Conservation (phyloP, 2,113 vertebrate species). For the Cochlearius cochlearius region DNA sequence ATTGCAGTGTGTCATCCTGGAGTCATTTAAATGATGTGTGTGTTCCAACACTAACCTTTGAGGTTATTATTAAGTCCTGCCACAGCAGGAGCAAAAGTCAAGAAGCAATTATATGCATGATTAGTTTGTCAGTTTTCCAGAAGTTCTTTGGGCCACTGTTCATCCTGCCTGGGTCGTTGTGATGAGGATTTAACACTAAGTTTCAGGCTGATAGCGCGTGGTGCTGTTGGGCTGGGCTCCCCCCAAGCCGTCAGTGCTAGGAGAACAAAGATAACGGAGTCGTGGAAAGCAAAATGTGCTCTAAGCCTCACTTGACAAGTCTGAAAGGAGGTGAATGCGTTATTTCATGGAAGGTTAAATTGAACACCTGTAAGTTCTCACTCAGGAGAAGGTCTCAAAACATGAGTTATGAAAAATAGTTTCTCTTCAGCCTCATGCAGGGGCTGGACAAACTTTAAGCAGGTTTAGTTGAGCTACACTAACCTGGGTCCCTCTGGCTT, state of each 20-base stretch:
- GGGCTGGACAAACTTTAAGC: background rate
- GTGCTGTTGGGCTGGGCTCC: background rate
- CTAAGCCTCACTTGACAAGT: background rate
- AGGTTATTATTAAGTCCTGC: conserved; percentile 54
- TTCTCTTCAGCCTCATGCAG: background rate
- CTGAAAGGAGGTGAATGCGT: background rate
- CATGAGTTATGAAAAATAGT: background rate
- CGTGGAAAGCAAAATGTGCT: background rate
- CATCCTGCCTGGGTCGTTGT: background rate
- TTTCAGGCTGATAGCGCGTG: background rate
- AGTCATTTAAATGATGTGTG: conserved; percentile 44
- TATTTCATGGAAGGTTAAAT: background rate
- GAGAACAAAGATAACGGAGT: background rate
- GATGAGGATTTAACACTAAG: background rate
- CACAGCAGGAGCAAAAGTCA: conserved; percentile 76
- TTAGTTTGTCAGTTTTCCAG: conserved; percentile 86
- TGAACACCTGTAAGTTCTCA: background rate
- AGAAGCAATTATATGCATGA: conserved; percentile 93
- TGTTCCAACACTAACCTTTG: conserved; percentile 48
- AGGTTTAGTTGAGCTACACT: background rate
- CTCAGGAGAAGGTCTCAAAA: background rate
- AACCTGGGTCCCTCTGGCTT: background rate
- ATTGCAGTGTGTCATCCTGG: conserved; percentile 5
- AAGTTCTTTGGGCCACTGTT: conserved; percentile 65
- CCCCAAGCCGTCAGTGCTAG: background rate